phyloP scores from a whole-genome alignment of 2,888 invertebrate species.

The Harpalus rufipes region DNA sequence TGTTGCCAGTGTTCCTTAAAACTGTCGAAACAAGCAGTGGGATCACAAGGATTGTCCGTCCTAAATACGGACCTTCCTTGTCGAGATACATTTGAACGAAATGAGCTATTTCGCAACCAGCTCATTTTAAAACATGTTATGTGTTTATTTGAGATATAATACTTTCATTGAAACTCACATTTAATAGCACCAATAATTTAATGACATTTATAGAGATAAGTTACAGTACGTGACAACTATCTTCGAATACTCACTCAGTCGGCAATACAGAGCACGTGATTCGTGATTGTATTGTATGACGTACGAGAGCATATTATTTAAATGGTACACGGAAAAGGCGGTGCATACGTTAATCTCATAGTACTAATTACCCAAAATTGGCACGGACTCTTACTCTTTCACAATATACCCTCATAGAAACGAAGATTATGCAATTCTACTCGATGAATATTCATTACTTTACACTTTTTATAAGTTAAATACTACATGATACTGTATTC shows the following conservation, averaged over 20 bases:
- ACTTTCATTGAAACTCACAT: constrained; percentile 60
- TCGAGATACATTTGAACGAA: constrained; percentile 72
- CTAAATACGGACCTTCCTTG: constrained; percentile 71
- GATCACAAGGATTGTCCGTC: constrained; percentile 80
- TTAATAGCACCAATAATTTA: constrained; percentile 63
- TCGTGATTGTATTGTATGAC: too few species aligned
- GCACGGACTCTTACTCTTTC: background rate
- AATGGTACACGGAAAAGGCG: constrained; percentile 21
- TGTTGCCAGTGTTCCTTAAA: constrained; percentile 97
- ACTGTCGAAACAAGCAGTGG: constrained; percentile 94
- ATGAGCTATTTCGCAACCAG: constrained; percentile 74
- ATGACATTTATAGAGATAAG: constrained; percentile 61
- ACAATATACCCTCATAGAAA: background rate
- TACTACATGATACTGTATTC: too few species aligned
- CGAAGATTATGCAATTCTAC: background rate
- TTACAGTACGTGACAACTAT: constrained; percentile 52
- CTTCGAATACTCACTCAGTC: constrained; percentile 13
- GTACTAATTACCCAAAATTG: background rate
- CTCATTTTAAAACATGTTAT: constrained; percentile 72
- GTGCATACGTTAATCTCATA: constrained; percentile 8
- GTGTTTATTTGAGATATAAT: constrained; percentile 30
- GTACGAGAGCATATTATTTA: constrained; percentile 7
- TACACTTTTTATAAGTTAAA: background rate
- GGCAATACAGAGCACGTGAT: constrained; percentile 33
- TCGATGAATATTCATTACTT: background rate